Percentiles rank a stretch among this genome's conserved stretches.
Evolutionary conservation across 2,113 vertebrate species (phyloP).

Genomic region (Tetraodon nigroviridis): DNA sequence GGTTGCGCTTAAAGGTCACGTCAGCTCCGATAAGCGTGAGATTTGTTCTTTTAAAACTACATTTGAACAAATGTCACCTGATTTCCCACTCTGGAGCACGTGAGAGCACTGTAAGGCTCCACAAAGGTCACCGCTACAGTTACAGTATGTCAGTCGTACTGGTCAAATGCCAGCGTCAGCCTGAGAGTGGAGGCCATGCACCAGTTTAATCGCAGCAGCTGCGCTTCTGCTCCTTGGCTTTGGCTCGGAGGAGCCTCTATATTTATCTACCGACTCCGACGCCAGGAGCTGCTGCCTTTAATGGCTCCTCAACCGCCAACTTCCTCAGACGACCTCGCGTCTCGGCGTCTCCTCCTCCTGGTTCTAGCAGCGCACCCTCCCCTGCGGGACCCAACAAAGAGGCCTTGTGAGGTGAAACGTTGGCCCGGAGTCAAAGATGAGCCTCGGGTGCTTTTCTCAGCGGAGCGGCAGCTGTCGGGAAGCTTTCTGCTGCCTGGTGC

Average conservation of each 20-base stretch:
- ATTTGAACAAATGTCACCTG: not conserved
- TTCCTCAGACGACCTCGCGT: not conserved
- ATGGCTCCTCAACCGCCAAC: too few relatives aligned
- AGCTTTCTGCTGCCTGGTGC: too few relatives aligned
- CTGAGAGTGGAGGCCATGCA: not conserved
- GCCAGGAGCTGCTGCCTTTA: too few relatives aligned
- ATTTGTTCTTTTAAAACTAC: too few relatives aligned
- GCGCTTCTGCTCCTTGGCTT: conserved; percentile 25
- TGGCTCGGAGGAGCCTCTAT: conserved; percentile 38
- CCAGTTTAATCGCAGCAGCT: conserved; percentile 39
- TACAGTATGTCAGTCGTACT: conserved; percentile 32
- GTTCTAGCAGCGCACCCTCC: not conserved
- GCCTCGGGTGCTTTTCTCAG: too few relatives aligned
- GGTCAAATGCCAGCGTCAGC: conserved; percentile 33
- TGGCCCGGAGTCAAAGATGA: too few relatives aligned
- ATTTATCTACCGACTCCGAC: conserved; percentile 57
- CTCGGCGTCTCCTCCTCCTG: conserved; percentile 1
- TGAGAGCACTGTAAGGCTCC: conserved; percentile 10
- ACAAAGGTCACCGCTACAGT: conserved; percentile 23
- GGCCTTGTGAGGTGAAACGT: too few relatives aligned
- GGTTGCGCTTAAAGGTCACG: too few relatives aligned
- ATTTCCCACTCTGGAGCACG: conserved; percentile 11
- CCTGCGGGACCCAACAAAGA: too few relatives aligned
- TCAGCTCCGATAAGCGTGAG: too few relatives aligned
- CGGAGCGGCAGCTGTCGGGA: too few relatives aligned